These are phyloP conservation scores for Numida meleagris DNA, from an alignment of 2,113 vertebrate species.

Conservation along the genomic window DNA sequence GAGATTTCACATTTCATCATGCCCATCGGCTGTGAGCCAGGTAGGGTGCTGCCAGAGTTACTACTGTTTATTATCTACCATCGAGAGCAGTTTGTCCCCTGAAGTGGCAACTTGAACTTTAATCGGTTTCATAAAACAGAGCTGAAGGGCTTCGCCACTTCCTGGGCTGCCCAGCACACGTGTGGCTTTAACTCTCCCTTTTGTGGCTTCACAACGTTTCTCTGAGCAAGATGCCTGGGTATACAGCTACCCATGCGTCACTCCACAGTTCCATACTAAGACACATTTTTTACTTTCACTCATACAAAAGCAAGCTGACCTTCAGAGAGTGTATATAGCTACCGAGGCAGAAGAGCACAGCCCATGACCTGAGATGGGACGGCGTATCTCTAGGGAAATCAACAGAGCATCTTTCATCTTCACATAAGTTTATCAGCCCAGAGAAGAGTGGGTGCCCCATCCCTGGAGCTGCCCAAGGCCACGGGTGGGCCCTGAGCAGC, in stretches of 20 bases:
- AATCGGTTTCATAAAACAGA: neutral
- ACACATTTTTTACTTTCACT: neutral
- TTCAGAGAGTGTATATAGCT: fast-evolving
- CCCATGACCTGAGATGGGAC: neutral
- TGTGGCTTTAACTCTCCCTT: neutral
- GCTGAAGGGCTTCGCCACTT: neutral
- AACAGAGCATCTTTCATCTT: neutral
- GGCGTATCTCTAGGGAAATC: neutral
- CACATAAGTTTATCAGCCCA: neutral
- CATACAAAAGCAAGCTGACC: neutral
- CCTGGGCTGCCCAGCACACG: neutral
- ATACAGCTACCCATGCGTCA: fast-evolving
- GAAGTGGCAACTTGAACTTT: constrained; percentile 36
- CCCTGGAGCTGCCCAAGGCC: no score
- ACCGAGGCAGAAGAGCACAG: neutral
- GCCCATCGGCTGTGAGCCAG: neutral
- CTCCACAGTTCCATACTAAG: fast-evolving
- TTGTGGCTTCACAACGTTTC: neutral
- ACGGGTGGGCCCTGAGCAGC: no score
- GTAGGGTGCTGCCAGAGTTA: neutral
- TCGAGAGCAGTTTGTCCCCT: constrained; percentile 22
- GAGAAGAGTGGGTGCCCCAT: no score
- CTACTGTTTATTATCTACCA: constrained; percentile 18
- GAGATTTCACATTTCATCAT: constrained; percentile 28
- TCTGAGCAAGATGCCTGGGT: neutral